These are phyloP conservation scores for Apocrypta bakeri DNA, from an alignment of 1,140 invertebrate genomes.

Conservation along the genomic window DNA sequence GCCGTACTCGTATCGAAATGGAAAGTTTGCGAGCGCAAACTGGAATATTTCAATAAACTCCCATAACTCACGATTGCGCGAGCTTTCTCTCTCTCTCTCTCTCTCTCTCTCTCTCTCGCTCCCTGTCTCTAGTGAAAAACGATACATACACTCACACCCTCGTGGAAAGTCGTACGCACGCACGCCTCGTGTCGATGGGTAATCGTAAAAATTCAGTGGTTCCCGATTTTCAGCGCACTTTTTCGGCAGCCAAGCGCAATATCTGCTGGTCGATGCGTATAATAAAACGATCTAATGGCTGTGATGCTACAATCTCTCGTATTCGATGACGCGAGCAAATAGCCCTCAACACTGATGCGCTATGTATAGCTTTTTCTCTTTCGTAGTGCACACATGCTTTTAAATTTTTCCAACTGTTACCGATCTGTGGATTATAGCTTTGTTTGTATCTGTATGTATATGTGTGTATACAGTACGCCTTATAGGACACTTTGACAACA, in stretches of 20 bases:
- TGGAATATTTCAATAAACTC: constrained; percentile 30
- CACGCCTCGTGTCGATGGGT: neutral
- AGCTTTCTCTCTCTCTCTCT: neutral
- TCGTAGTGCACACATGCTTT: neutral
- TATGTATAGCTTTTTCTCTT: neutral
- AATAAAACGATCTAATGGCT: constrained; percentile 39
- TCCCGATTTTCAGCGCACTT: constrained; percentile 19
- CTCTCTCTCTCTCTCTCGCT: too few species aligned
- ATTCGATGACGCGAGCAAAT: neutral
- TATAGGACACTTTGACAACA: too few species aligned
- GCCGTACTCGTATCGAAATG: neutral
- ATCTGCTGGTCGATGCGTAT: constrained; percentile 26
- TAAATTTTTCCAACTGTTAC: neutral
- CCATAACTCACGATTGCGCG: constrained; percentile 7
- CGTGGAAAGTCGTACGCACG: neutral
- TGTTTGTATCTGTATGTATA: too few species aligned
- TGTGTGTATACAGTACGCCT: too few species aligned
- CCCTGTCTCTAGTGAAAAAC: too few species aligned
- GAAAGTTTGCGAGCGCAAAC: neutral
- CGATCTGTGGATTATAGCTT: too few species aligned
- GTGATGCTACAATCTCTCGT: constrained; percentile 29
- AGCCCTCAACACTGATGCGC: neutral
- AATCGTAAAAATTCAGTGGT: constrained; percentile 28
- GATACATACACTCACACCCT: too few species aligned
- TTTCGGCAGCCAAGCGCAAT: constrained; percentile 19